phyloP scores from a whole-genome alignment of 2,888 invertebrate genomes.

The Noctua pronuba region DNA sequence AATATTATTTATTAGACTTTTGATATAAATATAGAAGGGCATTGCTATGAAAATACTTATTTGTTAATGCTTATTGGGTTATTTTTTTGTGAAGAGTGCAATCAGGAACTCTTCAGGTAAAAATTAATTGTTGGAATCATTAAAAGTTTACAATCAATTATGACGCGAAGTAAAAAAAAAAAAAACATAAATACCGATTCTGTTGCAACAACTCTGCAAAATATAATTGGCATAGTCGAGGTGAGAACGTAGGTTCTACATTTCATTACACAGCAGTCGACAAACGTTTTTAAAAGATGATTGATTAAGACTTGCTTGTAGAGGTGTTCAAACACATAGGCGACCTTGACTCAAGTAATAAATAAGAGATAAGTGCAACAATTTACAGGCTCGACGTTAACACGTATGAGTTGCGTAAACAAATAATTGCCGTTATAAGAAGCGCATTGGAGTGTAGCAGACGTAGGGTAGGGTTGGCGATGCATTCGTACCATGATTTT shows the following conservation, averaged over 20 bases:
- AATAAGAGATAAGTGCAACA: conserved; percentile 70
- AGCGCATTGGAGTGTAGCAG: conserved; percentile 72
- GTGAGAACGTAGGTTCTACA: conserved; percentile 8
- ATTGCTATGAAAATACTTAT: neutral
- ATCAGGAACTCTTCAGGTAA: neutral
- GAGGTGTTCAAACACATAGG: conserved; percentile 29
- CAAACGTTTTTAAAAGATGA: conserved; percentile 11
- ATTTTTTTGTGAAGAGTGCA: neutral
- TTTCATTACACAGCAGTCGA: conserved; percentile 16
- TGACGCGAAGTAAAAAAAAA: neutral
- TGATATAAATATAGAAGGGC: neutral
- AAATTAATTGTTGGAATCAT: neutral
- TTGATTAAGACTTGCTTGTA: conserved; percentile 15
- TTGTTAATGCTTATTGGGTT: neutral
- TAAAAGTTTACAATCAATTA: conserved; percentile 9
- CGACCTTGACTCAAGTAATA: conserved; percentile 74
- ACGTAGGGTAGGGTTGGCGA: conserved; percentile 63
- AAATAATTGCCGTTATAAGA: conserved; percentile 79
- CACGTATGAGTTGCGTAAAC: conserved; percentile 73
- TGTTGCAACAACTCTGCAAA: conserved; percentile 8
- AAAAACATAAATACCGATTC: conserved; percentile 12
- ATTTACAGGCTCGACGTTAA: conserved; percentile 61
- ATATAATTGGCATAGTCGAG: conserved; percentile 18
- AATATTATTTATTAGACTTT: neutral
- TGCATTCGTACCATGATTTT: conserved; percentile 23